These are phyloP conservation scores for Halcyon smyrnensis DNA, from an alignment of 2,797 vertebrate genomes.

Conservation along the genomic window DNA sequence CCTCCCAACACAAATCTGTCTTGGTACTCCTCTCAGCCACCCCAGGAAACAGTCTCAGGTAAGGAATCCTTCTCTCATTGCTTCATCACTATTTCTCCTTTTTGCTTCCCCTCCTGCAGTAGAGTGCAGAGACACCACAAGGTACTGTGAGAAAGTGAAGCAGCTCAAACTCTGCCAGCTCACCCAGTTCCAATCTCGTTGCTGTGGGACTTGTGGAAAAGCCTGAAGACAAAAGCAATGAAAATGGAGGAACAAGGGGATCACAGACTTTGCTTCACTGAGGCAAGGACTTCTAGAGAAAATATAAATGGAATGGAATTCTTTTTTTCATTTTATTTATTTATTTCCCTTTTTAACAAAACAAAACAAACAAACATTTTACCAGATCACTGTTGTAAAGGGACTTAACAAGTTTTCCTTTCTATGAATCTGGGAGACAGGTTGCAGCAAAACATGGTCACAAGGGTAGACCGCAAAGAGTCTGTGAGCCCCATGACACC, in stretches of 20 bases:
- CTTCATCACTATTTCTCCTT: constrained; percentile 28
- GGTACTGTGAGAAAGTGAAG: constrained; percentile 95
- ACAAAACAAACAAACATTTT: background rate
- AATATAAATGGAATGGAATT: constrained; percentile 59
- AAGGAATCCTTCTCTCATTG: background rate
- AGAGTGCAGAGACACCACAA: constrained; percentile 93
- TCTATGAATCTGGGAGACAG: constrained; percentile 52
- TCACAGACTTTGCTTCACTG: constrained; percentile 43
- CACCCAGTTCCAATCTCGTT: constrained; percentile 91
- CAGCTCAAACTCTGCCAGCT: constrained; percentile 94
- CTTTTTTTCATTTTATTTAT: constrained; percentile 76
- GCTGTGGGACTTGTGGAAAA: constrained; percentile 92
- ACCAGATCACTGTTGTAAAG: constrained; percentile 23
- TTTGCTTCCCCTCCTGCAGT: constrained; percentile 72
- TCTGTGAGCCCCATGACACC: background rate
- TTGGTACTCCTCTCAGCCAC: background rate
- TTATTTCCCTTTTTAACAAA: constrained; percentile 52
- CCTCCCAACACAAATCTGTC: background rate
- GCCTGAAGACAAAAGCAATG: constrained; percentile 80
- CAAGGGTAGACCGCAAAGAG: background rate
- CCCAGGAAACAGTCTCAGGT: background rate
- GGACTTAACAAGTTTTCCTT: constrained; percentile 62
- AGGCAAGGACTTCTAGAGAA: constrained; percentile 63
- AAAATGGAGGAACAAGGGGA: constrained; percentile 60
- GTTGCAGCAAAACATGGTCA: constrained; percentile 6